These are phyloP conservation scores for Enteromius fasciolatus DNA, from an alignment of 2,797 vertebrate species.

Conservation along the genomic window DNA sequence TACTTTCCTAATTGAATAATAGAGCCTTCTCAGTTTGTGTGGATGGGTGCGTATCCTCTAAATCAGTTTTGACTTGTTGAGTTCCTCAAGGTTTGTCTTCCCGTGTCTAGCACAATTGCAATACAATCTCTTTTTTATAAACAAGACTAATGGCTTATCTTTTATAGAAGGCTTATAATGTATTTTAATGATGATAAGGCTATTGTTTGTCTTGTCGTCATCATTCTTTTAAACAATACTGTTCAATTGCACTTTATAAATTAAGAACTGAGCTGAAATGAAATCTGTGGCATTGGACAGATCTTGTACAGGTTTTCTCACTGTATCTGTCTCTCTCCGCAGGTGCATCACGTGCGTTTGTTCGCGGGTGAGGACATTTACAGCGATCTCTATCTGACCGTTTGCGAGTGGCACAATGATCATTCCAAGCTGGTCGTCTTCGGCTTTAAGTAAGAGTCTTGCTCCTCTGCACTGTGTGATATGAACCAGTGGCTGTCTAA, in stretches of 20 bases:
- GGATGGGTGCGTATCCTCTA: neutral
- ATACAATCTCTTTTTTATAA: no score
- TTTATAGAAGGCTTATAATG: no score
- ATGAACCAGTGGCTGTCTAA: neutral
- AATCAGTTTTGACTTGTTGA: no score
- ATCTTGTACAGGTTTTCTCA: neutral
- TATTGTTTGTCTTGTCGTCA: neutral
- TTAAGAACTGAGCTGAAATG: neutral
- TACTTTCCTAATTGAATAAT: constrained; percentile 57
- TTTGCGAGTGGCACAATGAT: constrained; percentile 95
- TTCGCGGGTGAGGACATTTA: constrained; percentile 94
- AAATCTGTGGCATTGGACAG: no score
- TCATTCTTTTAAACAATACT: neutral
- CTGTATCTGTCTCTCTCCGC: neutral
- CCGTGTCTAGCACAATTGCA: no score
- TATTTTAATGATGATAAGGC: no score
- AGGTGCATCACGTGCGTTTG: constrained; percentile 91
- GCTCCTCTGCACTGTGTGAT: neutral
- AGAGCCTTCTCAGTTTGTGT: neutral
- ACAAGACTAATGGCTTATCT: no score
- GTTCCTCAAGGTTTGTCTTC: neutral
- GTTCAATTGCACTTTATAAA: neutral
- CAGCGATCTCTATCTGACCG: constrained; percentile 91
- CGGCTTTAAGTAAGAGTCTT: constrained; percentile 88
- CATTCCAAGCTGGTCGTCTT: constrained; percentile 93